phyloP scores from a whole-genome alignment of 2,797 vertebrate species.

The Mormyrops boulengeri region DNA sequence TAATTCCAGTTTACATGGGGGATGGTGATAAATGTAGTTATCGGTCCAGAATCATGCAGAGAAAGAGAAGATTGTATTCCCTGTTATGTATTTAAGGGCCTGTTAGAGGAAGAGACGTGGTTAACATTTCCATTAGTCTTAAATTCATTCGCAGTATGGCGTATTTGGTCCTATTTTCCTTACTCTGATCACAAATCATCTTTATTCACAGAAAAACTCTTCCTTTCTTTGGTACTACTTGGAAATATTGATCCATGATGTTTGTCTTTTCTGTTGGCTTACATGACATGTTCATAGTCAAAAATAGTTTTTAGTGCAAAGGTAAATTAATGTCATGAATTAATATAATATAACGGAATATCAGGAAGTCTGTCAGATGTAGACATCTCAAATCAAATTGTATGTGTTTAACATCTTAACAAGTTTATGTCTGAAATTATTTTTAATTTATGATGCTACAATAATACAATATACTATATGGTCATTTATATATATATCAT shows the following conservation, averaged over 20 bases:
- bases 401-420: not conserved
- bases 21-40: not conserved
- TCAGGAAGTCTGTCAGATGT: not conserved
- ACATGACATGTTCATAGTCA: not conserved
- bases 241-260: not conserved
- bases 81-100: not conserved
- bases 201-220: not conserved
- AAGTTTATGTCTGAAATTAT: not conserved
- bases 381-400: not conserved
- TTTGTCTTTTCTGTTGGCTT: not conserved
- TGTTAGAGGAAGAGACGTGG: not conserved
- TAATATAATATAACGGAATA: not conserved
- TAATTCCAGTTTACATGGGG: not conserved
- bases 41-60: not conserved
- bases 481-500: not conserved
- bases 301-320: not conserved
- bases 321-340: not conserved
- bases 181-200: not conserved
- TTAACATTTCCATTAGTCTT: not conserved
- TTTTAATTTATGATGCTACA: not conserved
- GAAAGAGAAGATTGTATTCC: not conserved
- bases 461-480: not conserved
- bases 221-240: not conserved
- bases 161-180: not conserved
- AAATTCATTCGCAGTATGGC: not conserved